Evolutionary conservation across 2,888 invertebrate genomes (phyloP), one percentile per base, ranked within the genome.

Genomic region (Leptura quadrifasciata): DNA sequence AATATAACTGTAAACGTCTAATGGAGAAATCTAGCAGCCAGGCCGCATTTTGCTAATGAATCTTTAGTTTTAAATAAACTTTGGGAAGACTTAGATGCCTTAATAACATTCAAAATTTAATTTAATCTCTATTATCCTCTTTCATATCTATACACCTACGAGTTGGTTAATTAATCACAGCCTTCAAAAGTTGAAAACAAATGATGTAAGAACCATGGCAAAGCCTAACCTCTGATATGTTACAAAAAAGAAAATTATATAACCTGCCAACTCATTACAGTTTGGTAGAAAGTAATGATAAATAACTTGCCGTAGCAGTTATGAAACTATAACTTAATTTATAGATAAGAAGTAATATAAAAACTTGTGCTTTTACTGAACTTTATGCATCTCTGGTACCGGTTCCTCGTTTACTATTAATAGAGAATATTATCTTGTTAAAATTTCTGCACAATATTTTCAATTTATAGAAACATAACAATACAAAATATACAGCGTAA

Each of bases 141-240:
- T 39, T 68, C 31, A 69, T 69, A 69, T 69, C 69, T 69, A 54
- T 69, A 60, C 69, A 47, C 57, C 69, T 69, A 69, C 17, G 63
- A 58, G 57, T 58, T 58, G 58, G 58, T 69, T 69, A 69, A 69
- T 69, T 69, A 69, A 69, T 69, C 69, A 69, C 57, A 69, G 58
- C 58, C 58, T 58, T 58, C 58, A 17, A 12, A 39, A 57, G 57
- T 39, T 58, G 18, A 20, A 58, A 39, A 69, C 69, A 47, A 58
- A 69, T 47, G 69, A 39, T 35, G 57, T 57, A 69, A 58, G 69
- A 69, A 69, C 57, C 58, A 35, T 21, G 24, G 57, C 39, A 31
- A 20, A 31, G 35, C 35, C 18, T 63, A 63, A 63, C n/a, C 60
- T 60, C 24, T 31, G 47, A 47, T 2, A 15, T 47, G 47, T 47